phyloP scores from a whole-genome alignment of 2,797 vertebrate species.

The Galagoides demidoff region DNA sequence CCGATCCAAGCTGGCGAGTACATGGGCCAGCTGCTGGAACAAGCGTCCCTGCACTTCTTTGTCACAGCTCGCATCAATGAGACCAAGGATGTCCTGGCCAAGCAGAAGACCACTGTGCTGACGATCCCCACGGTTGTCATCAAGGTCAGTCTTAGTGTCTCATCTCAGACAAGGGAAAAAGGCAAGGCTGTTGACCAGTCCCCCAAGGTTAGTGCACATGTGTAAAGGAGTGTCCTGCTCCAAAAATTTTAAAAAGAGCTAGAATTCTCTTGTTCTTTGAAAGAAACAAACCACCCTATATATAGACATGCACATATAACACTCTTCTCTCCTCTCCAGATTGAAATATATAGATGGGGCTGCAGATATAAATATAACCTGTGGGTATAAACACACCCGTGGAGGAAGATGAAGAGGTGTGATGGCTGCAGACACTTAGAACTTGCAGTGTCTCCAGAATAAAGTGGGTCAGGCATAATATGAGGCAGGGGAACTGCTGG shows the following conservation, averaged over 20 bases:
- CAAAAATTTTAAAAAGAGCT: not conserved
- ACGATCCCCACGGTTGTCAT: slow-evolving; percentile 90
- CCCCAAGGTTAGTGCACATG: too few relatives aligned
- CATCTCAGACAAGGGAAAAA: not conserved
- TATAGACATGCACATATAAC: slow-evolving; percentile 64
- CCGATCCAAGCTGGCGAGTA: slow-evolving; percentile 89
- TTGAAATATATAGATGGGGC: slow-evolving; percentile 76
- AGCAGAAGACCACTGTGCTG: slow-evolving; percentile 90
- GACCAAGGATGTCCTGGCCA: slow-evolving; percentile 90
- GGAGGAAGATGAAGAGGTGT: slow-evolving; percentile 67
- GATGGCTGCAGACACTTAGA: slow-evolving; percentile 52
- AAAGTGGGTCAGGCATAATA: slow-evolving; percentile 45
- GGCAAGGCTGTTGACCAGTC: not conserved
- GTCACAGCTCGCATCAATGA: slow-evolving; percentile 93
- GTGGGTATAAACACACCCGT: slow-evolving; percentile 77
- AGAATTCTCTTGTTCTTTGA: slow-evolving; percentile 77
- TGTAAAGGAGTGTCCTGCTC: not conserved
- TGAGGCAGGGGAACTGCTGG: not conserved
- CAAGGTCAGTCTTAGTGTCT: slow-evolving; percentile 87
- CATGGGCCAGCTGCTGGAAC: slow-evolving; percentile 93
- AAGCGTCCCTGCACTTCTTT: slow-evolving; percentile 95
- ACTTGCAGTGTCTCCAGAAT: slow-evolving; percentile 46
- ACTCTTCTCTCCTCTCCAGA: slow-evolving; percentile 66
- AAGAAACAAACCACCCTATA: slow-evolving; percentile 75
- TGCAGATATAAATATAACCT: slow-evolving; percentile 77